Evolutionary conservation across 2,113 vertebrate species (phyloP).

Genomic region (Cygnus buccinator): DNA sequence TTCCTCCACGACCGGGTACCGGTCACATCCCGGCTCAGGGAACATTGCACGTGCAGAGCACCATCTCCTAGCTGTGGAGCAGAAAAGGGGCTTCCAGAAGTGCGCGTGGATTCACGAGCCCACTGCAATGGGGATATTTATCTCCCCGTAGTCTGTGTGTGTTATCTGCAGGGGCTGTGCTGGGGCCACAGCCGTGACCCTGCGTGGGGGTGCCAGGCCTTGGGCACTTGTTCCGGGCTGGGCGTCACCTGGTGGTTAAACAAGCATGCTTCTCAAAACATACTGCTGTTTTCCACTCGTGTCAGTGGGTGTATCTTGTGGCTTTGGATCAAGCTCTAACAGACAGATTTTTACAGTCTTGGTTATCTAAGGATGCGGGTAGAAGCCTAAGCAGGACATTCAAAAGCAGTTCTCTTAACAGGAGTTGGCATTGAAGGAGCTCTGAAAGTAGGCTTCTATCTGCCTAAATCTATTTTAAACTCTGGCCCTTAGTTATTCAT

Average conservation of each 20-base stretch:
- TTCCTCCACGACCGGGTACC: not conserved
- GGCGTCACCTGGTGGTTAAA: not conserved
- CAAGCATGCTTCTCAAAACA: not conserved
- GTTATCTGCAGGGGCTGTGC: not conserved
- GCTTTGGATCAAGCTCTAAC: not conserved
- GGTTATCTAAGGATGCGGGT: not conserved
- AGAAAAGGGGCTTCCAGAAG: not conserved
- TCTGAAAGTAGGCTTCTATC: not conserved
- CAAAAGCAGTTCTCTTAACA: not conserved
- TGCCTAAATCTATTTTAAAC: not conserved
- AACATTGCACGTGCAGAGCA: rapidly evolving
- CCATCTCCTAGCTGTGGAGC: not conserved
- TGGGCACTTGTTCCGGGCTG: not conserved
- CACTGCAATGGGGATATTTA: not conserved
- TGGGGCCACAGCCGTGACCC: not conserved
- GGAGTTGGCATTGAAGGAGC: not conserved
- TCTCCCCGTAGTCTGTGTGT: not conserved
- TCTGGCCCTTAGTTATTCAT: not conserved
- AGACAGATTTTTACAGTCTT: not conserved
- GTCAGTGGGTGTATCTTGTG: not conserved
- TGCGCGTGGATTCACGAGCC: not conserved
- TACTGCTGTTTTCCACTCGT: not conserved
- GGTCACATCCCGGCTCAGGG: not conserved
- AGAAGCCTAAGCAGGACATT: not conserved
- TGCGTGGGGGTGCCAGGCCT: rapidly evolving